Percentiles rank a stretch among this genome's conserved stretches.
phyloP scores from a whole-genome alignment of 2,797 vertebrate species.

The Sebastes jordani region DNA sequence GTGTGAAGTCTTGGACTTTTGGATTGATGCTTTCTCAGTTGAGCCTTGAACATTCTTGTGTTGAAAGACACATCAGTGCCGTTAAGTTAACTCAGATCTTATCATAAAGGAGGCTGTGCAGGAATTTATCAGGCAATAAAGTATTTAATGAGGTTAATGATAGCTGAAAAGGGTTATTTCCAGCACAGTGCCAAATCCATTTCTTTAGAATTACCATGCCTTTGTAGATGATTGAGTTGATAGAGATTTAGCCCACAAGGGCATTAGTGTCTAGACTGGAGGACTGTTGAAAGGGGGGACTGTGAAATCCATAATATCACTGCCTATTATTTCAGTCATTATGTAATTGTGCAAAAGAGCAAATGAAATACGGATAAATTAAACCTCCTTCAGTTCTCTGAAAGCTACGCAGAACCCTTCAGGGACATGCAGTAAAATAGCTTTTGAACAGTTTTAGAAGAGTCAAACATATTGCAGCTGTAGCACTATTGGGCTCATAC shows the following conservation, averaged over 20 bases:
- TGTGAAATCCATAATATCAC: background rate
- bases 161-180: background rate
- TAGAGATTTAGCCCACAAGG: background rate
- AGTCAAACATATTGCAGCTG: background rate
- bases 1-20: background rate
- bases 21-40: background rate
- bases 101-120: background rate
- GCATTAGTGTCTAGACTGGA: slow-evolving; percentile 5
- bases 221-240: background rate
- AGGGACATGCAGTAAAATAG: background rate
- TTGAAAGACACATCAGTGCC: background rate
- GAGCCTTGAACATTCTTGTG: background rate
- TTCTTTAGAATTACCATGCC: background rate
- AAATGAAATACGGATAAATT: background rate
- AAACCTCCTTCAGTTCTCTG: background rate
- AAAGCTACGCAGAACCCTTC: background rate
- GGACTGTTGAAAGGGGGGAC: background rate
- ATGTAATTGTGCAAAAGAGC: slow-evolving; percentile 14
- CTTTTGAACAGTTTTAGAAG: background rate
- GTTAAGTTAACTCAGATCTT: background rate
- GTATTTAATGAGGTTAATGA: background rate
- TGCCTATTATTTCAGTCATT: background rate
- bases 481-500: background rate
- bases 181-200: background rate
- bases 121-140: background rate